Evolutionary conservation across 2,797 vertebrate genomes (phyloP), one percentile per base, ranked within the genome.

Genomic region (Diplodus puntazzo): DNA sequence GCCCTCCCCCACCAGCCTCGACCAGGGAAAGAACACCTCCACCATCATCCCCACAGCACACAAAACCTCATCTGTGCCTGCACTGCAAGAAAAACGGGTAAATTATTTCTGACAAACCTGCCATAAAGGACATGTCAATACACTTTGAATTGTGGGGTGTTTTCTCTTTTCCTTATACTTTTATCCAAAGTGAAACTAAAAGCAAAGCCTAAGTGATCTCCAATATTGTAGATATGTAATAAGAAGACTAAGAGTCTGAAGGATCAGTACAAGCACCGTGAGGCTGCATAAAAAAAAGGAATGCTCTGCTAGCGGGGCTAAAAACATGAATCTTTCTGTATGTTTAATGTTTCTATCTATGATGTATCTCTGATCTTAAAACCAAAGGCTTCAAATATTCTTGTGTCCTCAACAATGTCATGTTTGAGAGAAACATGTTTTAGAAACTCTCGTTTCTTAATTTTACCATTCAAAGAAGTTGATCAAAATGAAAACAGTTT

Each of bases 1-100:
- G 11, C 90, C 93, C 0, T 80, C 94, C 46, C 96, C 96, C 20
- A 93, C 92, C 1, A 90, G 95, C 43, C 86, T 95, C 4, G 89
- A 93, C 67, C 82, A 94, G 74, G 42, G 65, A 50, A 52, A 84
- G 25, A 12, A 71, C 0, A 18, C 84, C 18, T 46, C 80, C 69
- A 18, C 45, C 76, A 74, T 82, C 10, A 82, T 84, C 80, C 20
- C 63, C 0, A 10, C 82, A 27, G 55, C 73, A 21, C 75, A 80
- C 6, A n/a, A 62, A 48, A 42, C 80, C 17, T 71, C 90, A 4
- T 34, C 88, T 25, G 75, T 63, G 77, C 78, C 86, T 25, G 60
- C 45, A 0, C 55, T 30, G 25, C 88, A 77, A 60, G 81, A 89
- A 20, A 58, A 66, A 18, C 69, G 23, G 86, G 91, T 91, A 53